These are phyloP conservation scores for Cyclargus thomasi DNA, from an alignment of 1,140 invertebrate species.

Conservation along the genomic window DNA sequence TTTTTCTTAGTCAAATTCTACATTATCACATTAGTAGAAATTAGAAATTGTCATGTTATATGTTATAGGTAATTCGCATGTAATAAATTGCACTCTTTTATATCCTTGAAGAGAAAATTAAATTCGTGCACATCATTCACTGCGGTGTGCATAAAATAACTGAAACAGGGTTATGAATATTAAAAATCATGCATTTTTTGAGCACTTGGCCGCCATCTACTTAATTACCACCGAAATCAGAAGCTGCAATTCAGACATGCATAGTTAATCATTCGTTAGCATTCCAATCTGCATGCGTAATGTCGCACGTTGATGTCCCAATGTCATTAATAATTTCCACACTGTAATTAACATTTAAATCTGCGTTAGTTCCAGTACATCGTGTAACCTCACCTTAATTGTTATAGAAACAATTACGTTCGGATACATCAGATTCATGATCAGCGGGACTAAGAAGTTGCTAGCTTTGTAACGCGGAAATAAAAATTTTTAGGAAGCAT, in stretches of 20 bases:
- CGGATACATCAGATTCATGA: neutral
- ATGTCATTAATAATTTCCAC: conserved; percentile 71
- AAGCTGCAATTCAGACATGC: conserved; percentile 36
- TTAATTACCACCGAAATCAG: conserved; percentile 19
- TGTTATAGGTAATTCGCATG: no score
- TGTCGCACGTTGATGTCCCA: conserved; percentile 45
- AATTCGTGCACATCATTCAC: neutral
- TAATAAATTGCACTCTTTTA: no score
- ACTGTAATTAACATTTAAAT: conserved; percentile 69
- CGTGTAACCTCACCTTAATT: conserved; percentile 9
- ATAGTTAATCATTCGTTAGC: conserved; percentile 71
- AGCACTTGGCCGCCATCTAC: conserved; percentile 12
- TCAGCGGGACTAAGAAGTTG: neutral
- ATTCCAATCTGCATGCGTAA: conserved; percentile 70
- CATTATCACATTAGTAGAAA: no score
- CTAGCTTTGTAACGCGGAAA: no score
- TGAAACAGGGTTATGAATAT: neutral
- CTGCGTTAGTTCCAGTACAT: conserved; percentile 30
- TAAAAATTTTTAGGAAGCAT: no score
- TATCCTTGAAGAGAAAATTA: no score
- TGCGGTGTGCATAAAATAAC: neutral
- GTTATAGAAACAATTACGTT: neutral
- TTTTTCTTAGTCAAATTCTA: no score
- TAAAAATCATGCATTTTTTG: neutral
- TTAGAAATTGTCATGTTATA: no score